Evolutionary conservation across 2,888 invertebrate genomes (phyloP), one percentile per base, ranked within the genome.

Genomic region (Dyspetes luteomarginatus): DNA sequence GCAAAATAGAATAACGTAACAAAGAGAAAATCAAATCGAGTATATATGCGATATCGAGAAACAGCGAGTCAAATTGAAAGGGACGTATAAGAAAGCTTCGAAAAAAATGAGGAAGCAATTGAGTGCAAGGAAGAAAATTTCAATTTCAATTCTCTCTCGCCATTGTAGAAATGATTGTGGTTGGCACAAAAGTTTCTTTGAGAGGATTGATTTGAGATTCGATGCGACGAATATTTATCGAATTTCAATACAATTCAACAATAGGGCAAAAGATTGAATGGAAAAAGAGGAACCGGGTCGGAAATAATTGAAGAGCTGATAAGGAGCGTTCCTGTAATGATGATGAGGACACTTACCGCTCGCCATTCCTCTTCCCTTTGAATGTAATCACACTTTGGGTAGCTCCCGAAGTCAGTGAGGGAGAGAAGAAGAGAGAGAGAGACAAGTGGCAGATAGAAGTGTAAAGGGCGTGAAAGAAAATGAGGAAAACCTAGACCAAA

Each of bases 301-400:
- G 50, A 71, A 74, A 79, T 79, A 41, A 41, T 36, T 26, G 15
- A 65, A 24, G 55, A 64, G 48, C 43, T 0, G 30, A n/a, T 15
- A 48, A 15, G 48, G 17, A 15, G 17, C 19, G 62, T 48, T 67
- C 24, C 26, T 41, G 19, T 19, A 30, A 43, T 65, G 72, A 55
- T 17, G 52, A 24, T 9, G 17, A 50, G 76, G 41, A 56, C 76
- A 81, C 81, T 81, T 64, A 81, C 81, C 81, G 56, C 48, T 19
- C 22, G 76, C 72, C 81, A 81, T 81, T 65, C 67, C 52, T 17
- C 19, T 69, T 60, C 22, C 48, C 48, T 64, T 30, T 43, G 41
- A 67, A 71, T 48, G 19, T 28, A 17, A 72, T 17, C 36, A 71
- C 68, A 64, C 43, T 71, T 48, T 30, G 28, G 7, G 30, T 19